Percentiles rank a stretch among this genome's conserved stretches.
Conservation (phyloP, 2,113 vertebrate species). For the Sprattus sprattus region DNA sequence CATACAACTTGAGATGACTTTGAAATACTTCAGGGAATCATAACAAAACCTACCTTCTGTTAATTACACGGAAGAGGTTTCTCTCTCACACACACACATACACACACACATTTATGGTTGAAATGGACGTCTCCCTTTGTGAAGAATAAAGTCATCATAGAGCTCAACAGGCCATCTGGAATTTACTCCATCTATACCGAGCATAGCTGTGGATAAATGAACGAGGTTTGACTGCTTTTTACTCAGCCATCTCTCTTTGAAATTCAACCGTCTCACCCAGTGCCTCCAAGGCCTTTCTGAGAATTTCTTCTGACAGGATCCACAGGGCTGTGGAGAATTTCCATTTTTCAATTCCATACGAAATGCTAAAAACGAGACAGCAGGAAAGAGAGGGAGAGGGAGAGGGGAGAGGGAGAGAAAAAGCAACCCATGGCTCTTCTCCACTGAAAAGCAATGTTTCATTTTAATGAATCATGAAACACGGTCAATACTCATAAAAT, state of each 20-base stretch:
- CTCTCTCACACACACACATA: not conserved
- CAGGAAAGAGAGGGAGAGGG: not conserved
- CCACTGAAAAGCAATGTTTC: constrained; percentile 22
- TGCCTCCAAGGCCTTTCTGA: not conserved
- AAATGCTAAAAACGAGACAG: not conserved
- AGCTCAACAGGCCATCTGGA: not conserved
- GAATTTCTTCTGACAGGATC: constrained; percentile 9
- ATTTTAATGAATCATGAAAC: constrained; percentile 42
- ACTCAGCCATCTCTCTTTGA: not conserved
- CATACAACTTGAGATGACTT: no score
- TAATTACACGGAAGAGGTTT: not conserved
- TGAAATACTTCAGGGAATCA: no score
- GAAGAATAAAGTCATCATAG: not conserved
- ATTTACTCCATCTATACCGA: not conserved
- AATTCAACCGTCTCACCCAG: not conserved
- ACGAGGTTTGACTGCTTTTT: not conserved
- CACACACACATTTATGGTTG: not conserved
- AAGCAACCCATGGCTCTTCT: constrained; percentile 3
- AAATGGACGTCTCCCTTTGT: not conserved
- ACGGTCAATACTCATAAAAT: constrained; percentile 51
- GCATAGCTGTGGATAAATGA: not conserved
- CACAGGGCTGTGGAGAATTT: constrained; percentile 2
- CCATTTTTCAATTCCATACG: constrained; percentile 17
- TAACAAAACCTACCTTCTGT: not conserved
- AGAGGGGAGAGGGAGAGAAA: not conserved